Base-by-base conservation (phyloP, 2,888 invertebrate species). In the Busseola fusca region DNA sequence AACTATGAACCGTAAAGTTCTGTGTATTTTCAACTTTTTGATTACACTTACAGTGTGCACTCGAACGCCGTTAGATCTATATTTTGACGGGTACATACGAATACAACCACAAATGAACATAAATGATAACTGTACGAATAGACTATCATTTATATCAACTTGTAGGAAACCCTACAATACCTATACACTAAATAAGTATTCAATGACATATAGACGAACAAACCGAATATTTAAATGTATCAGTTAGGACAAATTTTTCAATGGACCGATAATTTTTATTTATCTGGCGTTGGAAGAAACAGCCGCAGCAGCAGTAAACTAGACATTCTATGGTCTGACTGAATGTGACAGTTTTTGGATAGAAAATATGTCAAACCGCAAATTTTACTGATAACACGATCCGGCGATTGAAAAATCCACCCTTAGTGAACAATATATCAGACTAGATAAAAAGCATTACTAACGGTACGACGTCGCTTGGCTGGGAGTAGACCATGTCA, bases 131-230 rank as follows among this genome's bases (percentile, higher is more conserved):
- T 40, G 56, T 45, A 73, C 14, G 25, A 40, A 59, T 37, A 68
- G 1, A 57, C 21, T 64, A 59, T 30, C 56, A 64, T 62, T 66
- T 58, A 77, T 58, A 56, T 73, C 37, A 60, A 60, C 37, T 45
- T 64, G 69, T 25, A 25, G 56, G 48, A 70, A 40, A 34, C 42
- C 68, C 37, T 67, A 62, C 48, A 54, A 52, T 79, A 74, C 45
- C 69, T 84, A 74, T 84, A 84, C 80, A 82, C 80, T 77, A 77
- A 81, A 77, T 84, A 84, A 79, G 76, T 83, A 83, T 83, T 79
- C 81, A 82, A 72, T 74, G 83, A 82, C 78, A 76, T 67, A 72
- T 25, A 60, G 64, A 62, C 42, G 5, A 73, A 72, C 59, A 37
- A 73, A 76, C 70, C 56, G 67, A 69, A 69, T 56, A 73, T 69